Conservation (phyloP, 2,113 vertebrate species). For the Nothoprocta perdicaria region DNA sequence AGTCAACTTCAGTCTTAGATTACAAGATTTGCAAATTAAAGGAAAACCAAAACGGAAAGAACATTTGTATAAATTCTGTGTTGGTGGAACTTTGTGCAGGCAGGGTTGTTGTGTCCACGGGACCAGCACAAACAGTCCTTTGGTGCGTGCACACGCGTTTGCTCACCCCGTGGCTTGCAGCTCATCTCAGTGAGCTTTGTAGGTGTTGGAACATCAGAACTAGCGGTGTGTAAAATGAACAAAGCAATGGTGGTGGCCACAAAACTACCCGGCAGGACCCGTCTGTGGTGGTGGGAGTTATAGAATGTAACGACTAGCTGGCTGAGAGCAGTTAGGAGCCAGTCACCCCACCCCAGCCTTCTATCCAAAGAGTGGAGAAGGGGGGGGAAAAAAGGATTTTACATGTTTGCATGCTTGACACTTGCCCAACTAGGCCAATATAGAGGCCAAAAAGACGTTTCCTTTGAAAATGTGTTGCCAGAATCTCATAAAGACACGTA, state of each 20-base stretch:
- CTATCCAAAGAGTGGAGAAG: too few species aligned
- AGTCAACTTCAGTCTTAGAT: constrained; percentile 92
- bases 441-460: background rate
- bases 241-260: background rate
- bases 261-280: background rate
- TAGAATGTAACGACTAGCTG: background rate
- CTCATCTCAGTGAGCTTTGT: background rate
- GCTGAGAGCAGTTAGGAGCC: background rate
- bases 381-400: too few species aligned
- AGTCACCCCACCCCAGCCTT: too few species aligned
- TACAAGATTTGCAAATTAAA: constrained; percentile 98
- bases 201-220: background rate
- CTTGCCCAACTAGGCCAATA: background rate
- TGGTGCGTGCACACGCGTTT: background rate
- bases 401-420: background rate
- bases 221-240: background rate
- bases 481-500: accelerated
- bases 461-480: background rate
- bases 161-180: background rate
- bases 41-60: constrained; percentile 88
- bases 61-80: constrained; percentile 82
- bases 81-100: constrained; percentile 79
- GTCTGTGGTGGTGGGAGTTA: background rate
- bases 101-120: constrained; percentile 61
- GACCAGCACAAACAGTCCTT: background rate